Base-by-base conservation (phyloP, 1,140 invertebrate genomes). In the Spodoptera frugiperda region DNA sequence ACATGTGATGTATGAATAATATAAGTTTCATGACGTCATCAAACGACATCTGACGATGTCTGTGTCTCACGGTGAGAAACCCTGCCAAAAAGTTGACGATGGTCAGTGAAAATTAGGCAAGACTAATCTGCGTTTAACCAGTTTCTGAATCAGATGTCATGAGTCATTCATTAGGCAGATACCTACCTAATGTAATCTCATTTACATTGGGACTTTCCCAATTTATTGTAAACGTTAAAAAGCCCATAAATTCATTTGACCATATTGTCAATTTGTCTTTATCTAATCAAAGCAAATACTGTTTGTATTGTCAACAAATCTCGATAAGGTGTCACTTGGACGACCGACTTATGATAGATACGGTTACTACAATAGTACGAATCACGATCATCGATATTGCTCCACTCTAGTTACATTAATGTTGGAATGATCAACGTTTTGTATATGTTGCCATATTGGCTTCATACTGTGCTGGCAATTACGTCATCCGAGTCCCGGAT, bases 291-390 rank as follows among this genome's bases (percentile, higher is more conserved):
- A 25, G 6, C 30, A 25, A 55, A 54, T 54, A 55, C 17, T 71
- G 25, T 39, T 55, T 14, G 17, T 73, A 57, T 78, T 77, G 77
- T 78, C 71, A 81, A 81, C 73, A 78, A 80, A 77, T 80, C 76
- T 76, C 61, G 78, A 80, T 80, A 80, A 70, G 54, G 71, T 19
- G 25, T 46, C 46, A 78, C 76, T 78, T 67, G 59, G 57, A 65
- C 51, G 39, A 15, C n/a, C 46, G 25, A 55, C 9, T n/a, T n/a
- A 10, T 17, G 6, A 48, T 44, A 19, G 6, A 48, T 44, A 19
- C 33, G 33, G 25, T 25, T 39, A 39, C 9, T 39, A 39, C 33
- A 39, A 39, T 1, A 54, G 33, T 44, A 14, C 33, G n/a, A n/a
- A n/a, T n/a, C n/a, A n/a, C n/a, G 15, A 65, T 25, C 53, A 65